phyloP scores from a whole-genome alignment of 1,140 invertebrate genomes.

The Drosophila subpulchrella region DNA sequence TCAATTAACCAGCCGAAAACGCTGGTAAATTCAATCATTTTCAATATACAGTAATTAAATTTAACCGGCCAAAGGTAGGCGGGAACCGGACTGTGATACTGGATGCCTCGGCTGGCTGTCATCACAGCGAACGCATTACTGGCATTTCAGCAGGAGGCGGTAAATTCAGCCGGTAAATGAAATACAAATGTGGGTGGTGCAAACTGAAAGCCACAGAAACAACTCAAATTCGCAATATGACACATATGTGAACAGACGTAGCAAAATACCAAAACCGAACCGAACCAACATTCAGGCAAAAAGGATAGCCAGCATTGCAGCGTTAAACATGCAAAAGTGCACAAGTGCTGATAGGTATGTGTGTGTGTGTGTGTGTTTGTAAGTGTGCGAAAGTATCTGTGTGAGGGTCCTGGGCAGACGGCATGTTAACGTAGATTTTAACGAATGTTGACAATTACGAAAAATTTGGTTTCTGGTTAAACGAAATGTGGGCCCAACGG shows the following conservation, averaged over 20 bases:
- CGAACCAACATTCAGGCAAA: slow-evolving; percentile 34
- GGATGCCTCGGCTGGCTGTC: slow-evolving; percentile 39
- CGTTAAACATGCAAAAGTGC: slow-evolving; percentile 75
- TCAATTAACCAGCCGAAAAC: slow-evolving; percentile 38
- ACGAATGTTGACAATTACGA: slow-evolving; percentile 82
- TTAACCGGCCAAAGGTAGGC: background rate
- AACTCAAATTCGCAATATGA: slow-evolving; percentile 80
- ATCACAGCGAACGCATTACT: slow-evolving; percentile 54
- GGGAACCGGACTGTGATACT: background rate
- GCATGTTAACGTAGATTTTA: slow-evolving; percentile 73
- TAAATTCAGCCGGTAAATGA: slow-evolving; percentile 2
- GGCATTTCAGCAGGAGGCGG: slow-evolving; percentile 2
- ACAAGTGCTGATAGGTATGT: slow-evolving; percentile 62
- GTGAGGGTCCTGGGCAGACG: slow-evolving; percentile 11
- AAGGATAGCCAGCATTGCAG: slow-evolving; percentile 60
- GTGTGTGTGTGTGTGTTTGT: background rate
- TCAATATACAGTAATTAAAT: slow-evolving; percentile 51
- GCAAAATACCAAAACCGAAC: slow-evolving; percentile 61
- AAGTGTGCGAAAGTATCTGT: background rate
- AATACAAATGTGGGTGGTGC: slow-evolving; percentile 6
- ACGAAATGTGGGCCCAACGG: slow-evolving; percentile 52
- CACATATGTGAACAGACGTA: slow-evolving; percentile 74
- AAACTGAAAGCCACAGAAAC: slow-evolving; percentile 70
- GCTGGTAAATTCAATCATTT: slow-evolving; percentile 44
- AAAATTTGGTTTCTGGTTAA: slow-evolving; percentile 79